phyloP scores from a whole-genome alignment of 2,888 invertebrate genomes.

The Chrysotoxum bicinctum region DNA sequence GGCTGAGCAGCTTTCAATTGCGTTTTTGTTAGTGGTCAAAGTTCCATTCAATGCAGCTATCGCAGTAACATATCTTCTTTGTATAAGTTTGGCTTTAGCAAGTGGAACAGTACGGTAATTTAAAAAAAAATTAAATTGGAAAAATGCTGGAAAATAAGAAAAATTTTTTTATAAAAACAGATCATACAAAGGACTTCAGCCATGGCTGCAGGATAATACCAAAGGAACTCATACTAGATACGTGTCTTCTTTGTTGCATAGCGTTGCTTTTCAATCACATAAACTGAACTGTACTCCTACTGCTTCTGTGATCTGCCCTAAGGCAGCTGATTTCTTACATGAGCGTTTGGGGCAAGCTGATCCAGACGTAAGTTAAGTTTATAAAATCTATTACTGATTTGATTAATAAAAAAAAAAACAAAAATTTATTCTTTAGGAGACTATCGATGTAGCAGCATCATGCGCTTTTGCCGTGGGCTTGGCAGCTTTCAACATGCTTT shows the following conservation, averaged over 20 bases:
- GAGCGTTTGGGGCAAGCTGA: constrained; percentile 80
- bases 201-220: constrained; percentile 91
- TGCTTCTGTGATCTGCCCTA: constrained; percentile 80
- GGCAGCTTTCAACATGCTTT: constrained; percentile 90
- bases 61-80: constrained; percentile 89
- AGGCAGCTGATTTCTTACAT: constrained; percentile 80
- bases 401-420: too few relatives aligned
- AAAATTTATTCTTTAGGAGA: constrained; percentile 86
- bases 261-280: constrained; percentile 86
- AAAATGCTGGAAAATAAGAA: not conserved
- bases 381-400: not conserved
- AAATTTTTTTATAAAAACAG: constrained; percentile 80
- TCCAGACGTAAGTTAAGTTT: constrained; percentile 77
- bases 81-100: constrained; percentile 87
- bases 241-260: constrained; percentile 88
- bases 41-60: constrained; percentile 90
- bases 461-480: constrained; percentile 92
- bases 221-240: constrained; percentile 91
- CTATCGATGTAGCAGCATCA: constrained; percentile 89
- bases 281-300: constrained; percentile 83
- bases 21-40: constrained; percentile 90
- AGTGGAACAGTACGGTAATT: constrained; percentile 89
- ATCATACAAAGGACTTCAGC: constrained; percentile 89
- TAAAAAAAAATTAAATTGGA: not conserved
- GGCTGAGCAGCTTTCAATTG: constrained; percentile 92